These are phyloP conservation scores for Heliconius charithonia DNA, from an alignment of 2,888 invertebrate species.

Conservation along the genomic window DNA sequence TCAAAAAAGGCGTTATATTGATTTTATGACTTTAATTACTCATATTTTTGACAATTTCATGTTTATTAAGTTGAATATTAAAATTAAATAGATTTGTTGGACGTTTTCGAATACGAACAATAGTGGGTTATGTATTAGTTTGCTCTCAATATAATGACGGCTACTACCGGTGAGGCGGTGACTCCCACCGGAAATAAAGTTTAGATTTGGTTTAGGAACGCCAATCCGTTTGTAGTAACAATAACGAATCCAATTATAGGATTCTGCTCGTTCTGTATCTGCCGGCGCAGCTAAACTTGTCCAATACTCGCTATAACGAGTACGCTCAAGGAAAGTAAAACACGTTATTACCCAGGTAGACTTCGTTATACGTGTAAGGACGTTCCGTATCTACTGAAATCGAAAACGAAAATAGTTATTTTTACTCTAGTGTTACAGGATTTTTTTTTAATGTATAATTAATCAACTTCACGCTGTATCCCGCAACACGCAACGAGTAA, in stretches of 20 bases:
- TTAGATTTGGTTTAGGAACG: constrained; percentile 76
- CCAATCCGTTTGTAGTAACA: constrained; percentile 51
- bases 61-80: neutral
- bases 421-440: neutral
- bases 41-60: neutral
- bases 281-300: constrained; percentile 38
- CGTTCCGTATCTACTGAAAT: neutral
- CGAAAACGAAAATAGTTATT: neutral
- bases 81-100: constrained; percentile 49
- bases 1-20: too few species aligned
- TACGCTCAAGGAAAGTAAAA: constrained; percentile 33
- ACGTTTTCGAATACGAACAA: constrained; percentile 63
- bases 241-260: constrained; percentile 52
- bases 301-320: constrained; percentile 37
- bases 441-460: neutral
- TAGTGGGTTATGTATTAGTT: constrained; percentile 60
- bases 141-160: constrained; percentile 64
- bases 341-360: constrained; percentile 25
- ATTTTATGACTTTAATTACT: neutral
- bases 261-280: constrained; percentile 42
- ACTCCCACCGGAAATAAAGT: constrained; percentile 76
- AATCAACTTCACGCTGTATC: too few species aligned
- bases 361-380: neutral
- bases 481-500: too few species aligned
- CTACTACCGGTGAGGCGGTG: constrained; percentile 57